Percentiles rank a stretch among this genome's conserved stretches.
phyloP scores from a whole-genome alignment of 2,888 invertebrate species.

The Disparrhopalites patrizii region DNA sequence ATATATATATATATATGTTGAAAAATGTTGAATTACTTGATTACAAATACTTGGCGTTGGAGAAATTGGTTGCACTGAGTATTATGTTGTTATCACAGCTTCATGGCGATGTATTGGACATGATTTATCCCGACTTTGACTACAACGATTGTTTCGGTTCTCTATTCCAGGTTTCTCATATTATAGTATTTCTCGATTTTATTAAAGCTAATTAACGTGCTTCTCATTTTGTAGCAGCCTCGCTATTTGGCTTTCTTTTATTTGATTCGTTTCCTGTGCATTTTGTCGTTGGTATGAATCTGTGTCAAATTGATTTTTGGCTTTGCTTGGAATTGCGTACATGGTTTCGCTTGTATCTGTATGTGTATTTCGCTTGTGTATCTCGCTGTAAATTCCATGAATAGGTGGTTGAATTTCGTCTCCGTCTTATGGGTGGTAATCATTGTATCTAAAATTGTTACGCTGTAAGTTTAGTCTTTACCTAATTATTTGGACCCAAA shows the following conservation, averaged over 20 bases:
- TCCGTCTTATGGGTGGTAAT: no score
- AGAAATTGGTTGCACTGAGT: slow-evolving; percentile 8
- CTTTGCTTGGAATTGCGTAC: no score
- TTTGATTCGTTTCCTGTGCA: neutral
- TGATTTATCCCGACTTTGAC: slow-evolving; percentile 42
- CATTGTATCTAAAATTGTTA: no score
- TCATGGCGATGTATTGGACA: slow-evolving; percentile 45
- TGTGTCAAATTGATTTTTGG: neutral
- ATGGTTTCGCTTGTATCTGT: no score
- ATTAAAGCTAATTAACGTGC: neutral
- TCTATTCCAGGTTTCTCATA: slow-evolving; percentile 20
- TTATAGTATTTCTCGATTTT: slow-evolving; percentile 4
- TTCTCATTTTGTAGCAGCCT: neutral
- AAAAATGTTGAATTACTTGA: no score
- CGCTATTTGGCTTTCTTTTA: neutral
- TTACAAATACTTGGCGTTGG: no score
- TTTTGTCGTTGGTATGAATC: neutral
- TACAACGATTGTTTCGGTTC: slow-evolving; percentile 6
- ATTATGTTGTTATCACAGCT: slow-evolving; percentile 40
- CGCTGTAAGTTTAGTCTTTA: no score
- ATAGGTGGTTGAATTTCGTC: no score
- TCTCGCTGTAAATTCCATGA: neutral
- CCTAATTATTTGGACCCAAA: no score
- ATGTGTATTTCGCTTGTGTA: neutral
- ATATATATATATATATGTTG: no score